A percentile compares a stretch with the other conserved stretches of the same genome.
Conservation (phyloP, 1,140 invertebrate species). For the Plectus sambesii region DNA sequence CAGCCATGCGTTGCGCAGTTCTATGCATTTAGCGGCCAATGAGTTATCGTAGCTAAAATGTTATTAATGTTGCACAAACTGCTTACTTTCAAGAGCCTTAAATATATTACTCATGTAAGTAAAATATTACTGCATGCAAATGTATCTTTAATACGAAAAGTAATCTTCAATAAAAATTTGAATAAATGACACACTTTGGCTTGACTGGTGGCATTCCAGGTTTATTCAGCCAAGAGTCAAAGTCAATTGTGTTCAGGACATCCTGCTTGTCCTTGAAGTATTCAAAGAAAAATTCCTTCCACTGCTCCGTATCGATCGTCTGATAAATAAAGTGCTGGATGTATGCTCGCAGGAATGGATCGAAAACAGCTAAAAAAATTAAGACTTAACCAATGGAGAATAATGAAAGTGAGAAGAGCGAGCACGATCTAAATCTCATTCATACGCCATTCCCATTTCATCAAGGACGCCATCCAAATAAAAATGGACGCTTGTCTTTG, state of each 20-base stretch:
- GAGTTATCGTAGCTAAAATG: conserved; percentile 59
- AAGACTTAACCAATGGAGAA: too few species aligned
- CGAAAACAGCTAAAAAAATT: conserved; percentile 61
- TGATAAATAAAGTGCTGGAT: conserved; percentile 67
- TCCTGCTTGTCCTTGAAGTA: conserved; percentile 60
- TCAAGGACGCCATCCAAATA: too few species aligned
- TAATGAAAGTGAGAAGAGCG: too few species aligned
- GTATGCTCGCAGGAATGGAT: conserved; percentile 71
- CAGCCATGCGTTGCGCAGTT: conserved; percentile 54
- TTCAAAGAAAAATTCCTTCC: conserved; percentile 63
- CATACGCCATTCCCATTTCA: too few species aligned
- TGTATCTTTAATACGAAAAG: background rate
- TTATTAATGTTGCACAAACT: too few species aligned
- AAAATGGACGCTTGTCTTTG: too few species aligned
- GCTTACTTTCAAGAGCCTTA: too few species aligned
- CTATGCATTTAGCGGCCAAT: conserved; percentile 57
- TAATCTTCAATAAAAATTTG: too few species aligned
- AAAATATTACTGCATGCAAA: too few species aligned
- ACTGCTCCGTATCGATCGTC: conserved; percentile 68
- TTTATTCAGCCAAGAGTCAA: conserved; percentile 68
- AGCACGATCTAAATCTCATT: too few species aligned
- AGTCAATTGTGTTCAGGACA: conserved; percentile 57
- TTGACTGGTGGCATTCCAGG: conserved; percentile 75
- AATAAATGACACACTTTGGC: conserved; percentile 65
- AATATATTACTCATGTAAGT: too few species aligned